Percentiles rank a stretch among this genome's conserved stretches.
Evolutionary conservation across 2,797 vertebrate species (phyloP).

Genomic region (Sylvia borin): DNA sequence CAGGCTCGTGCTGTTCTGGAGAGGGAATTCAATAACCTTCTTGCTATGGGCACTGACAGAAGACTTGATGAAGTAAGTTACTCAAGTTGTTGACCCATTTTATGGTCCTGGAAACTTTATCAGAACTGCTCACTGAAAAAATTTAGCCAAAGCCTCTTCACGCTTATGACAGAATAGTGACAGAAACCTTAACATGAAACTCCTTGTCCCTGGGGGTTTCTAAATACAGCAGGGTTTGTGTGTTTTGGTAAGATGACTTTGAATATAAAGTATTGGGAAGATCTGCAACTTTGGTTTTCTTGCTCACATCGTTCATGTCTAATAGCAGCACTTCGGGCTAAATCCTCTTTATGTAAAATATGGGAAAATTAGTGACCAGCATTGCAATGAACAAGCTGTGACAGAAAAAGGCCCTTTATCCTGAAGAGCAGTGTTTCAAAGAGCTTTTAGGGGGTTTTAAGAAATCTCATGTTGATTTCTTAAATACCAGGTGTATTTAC

Average conservation of each 20-base stretch:
- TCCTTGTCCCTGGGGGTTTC: background rate
- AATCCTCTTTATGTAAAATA: background rate
- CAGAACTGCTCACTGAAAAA: background rate
- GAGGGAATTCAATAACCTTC: conserved; percentile 90
- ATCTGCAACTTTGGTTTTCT: background rate
- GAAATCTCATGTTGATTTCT: background rate
- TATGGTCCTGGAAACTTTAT: background rate
- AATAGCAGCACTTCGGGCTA: background rate
- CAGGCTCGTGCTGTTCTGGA: conserved; percentile 91
- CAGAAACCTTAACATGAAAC: background rate
- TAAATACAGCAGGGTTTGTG: background rate
- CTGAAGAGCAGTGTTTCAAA: background rate
- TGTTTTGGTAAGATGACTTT: background rate
- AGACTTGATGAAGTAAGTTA: conserved; percentile 90
- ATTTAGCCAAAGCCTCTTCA: background rate
- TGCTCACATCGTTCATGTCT: background rate
- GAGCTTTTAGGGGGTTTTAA: background rate
- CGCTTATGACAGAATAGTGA: background rate
- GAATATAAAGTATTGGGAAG: background rate
- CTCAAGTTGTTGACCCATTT: background rate
- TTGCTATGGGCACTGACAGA: conserved; percentile 88
- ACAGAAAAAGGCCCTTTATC: background rate
- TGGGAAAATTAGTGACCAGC: background rate
- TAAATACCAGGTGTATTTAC: background rate
- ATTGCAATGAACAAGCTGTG: background rate